Percentiles rank a stretch among this genome's conserved stretches.
Evolutionary conservation across 2,113 vertebrate species (phyloP).

Genomic region (Porphyrio hochstetteri): DNA sequence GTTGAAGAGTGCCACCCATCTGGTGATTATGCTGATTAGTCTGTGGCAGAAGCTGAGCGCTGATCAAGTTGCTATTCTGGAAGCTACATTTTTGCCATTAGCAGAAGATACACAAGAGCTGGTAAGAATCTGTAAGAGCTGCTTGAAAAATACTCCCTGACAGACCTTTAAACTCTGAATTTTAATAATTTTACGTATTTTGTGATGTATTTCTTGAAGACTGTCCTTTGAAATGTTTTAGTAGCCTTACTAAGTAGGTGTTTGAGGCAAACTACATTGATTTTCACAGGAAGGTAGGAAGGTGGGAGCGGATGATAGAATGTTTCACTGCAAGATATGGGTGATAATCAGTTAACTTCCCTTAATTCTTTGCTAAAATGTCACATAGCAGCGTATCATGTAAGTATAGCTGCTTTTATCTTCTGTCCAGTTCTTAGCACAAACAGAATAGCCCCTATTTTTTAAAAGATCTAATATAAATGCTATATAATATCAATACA

Average conservation of each 20-base stretch:
- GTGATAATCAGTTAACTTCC: not conserved
- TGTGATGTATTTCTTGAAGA: not conserved
- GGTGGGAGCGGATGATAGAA: not conserved
- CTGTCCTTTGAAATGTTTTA: not conserved
- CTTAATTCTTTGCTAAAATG: not conserved
- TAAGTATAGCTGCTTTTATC: not conserved
- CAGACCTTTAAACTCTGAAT: not conserved
- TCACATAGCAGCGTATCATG: not conserved
- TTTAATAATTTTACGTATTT: not conserved
- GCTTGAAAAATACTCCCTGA: not conserved
- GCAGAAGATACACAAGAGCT: conserved; percentile 87
- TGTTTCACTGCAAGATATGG: not conserved
- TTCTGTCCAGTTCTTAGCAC: not conserved
- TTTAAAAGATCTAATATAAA: not conserved
- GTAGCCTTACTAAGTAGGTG: not conserved
- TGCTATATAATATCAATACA: not conserved
- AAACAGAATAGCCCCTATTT: not conserved
- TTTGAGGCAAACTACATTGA: not conserved
- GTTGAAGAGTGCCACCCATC: conserved; percentile 86
- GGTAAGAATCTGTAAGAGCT: conserved; percentile 74
- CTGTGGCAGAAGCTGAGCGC: conserved; percentile 88
- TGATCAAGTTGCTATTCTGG: conserved; percentile 86
- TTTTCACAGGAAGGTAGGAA: not conserved
- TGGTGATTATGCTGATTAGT: conserved; percentile 86
- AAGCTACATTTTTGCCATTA: conserved; percentile 89